Conservation (phyloP, 2,888 invertebrate species). For the Epicampocera succincta region DNA sequence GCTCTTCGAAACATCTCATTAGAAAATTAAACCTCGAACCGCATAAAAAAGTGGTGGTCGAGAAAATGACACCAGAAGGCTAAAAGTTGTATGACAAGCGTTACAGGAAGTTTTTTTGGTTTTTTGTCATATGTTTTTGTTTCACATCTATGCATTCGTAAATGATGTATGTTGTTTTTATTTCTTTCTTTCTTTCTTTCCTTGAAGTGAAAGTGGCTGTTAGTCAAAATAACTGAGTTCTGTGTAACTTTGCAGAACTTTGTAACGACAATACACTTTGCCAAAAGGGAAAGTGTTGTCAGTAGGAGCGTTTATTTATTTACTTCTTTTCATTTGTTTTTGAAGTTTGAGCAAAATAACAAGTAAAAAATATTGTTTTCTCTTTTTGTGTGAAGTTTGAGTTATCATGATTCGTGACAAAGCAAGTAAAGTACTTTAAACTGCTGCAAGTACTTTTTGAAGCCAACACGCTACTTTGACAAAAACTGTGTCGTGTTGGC, state of each 20-base stretch:
- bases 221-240: conserved; percentile 7
- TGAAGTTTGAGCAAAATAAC: conserved; percentile 30
- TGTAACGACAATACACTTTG: conserved; percentile 63
- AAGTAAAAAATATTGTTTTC: conserved; percentile 19
- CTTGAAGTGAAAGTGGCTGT: neutral
- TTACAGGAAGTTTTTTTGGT: conserved; percentile 55
- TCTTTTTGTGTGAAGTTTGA: conserved; percentile 58
- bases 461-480: conserved; percentile 17
- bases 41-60: too few species aligned
- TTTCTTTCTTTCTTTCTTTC: too few species aligned
- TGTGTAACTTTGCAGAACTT: conserved; percentile 8
- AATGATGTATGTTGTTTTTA: conserved; percentile 9
- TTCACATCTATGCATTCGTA: neutral
- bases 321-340: conserved; percentile 45
- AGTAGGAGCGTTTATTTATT: neutral
- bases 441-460: conserved; percentile 2
- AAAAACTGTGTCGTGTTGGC: too few species aligned
- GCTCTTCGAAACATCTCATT: too few species aligned
- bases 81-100: conserved; percentile 62
- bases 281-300: conserved; percentile 57
- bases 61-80: too few species aligned
- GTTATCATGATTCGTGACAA: conserved; percentile 73
- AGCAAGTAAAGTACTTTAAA: conserved; percentile 73
- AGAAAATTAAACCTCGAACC: too few species aligned
- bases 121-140: conserved; percentile 14